Evolutionary conservation across 2,797 vertebrate genomes (phyloP).

Genomic region (Brachymystax lenok): DNA sequence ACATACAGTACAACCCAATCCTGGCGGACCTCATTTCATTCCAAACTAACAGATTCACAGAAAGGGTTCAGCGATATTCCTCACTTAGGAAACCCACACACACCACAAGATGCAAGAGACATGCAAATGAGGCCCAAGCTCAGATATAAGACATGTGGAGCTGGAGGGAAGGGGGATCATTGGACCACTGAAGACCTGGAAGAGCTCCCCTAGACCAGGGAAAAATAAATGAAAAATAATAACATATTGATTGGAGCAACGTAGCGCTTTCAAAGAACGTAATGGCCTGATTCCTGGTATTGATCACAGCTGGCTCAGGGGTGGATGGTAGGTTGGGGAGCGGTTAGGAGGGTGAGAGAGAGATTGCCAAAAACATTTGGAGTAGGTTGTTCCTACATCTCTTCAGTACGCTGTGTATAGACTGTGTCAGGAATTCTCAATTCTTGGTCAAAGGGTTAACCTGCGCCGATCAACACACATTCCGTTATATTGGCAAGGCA

Average conservation of each 20-base stretch:
- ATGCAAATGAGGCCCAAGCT: constrained; percentile 51
- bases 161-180: constrained; percentile 13
- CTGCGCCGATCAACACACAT: too few relatives aligned
- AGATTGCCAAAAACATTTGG: constrained; percentile 70
- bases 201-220: constrained; percentile 67
- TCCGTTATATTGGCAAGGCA: too few relatives aligned
- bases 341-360: constrained; percentile 51
- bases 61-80: background rate
- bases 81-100: constrained; percentile 14
- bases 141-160: constrained; percentile 47
- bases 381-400: constrained; percentile 63
- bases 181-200: constrained; percentile 43
- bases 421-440: too few relatives aligned
- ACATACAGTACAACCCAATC: too few relatives aligned
- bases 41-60: constrained; percentile 21
- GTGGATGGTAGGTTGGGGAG: constrained; percentile 17
- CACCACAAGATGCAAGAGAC: constrained; percentile 3
- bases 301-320: constrained; percentile 66
- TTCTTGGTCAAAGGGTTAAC: too few relatives aligned
- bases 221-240: constrained; percentile 83
- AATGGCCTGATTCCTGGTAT: constrained; percentile 82
- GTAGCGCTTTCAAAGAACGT: constrained; percentile 75
- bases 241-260: constrained; percentile 79
- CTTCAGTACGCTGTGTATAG: constrained; percentile 36
- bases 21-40: constrained; percentile 19